Conservation (phyloP, 1,140 invertebrate genomes). For the Mercenaria mercenaria region DNA sequence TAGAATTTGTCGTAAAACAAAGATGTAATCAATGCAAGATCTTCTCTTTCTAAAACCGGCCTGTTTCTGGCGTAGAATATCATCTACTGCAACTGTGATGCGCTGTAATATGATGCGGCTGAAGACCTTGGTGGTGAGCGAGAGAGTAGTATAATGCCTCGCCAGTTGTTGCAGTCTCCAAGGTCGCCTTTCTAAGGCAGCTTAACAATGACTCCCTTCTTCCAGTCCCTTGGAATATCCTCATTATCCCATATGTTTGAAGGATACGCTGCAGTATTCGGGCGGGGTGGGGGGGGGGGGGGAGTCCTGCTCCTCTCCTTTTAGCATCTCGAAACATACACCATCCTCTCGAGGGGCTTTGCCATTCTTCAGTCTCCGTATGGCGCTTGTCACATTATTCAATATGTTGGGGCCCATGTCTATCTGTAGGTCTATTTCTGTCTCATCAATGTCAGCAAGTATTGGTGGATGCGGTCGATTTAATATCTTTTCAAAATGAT, state of each 20-base stretch:
- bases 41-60: slow-evolving; percentile 46
- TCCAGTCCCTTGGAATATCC: slow-evolving; percentile 49
- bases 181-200: slow-evolving; percentile 55
- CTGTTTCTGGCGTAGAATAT: slow-evolving; percentile 9
- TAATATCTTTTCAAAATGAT: background rate
- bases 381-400: slow-evolving; percentile 52
- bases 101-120: slow-evolving; percentile 32
- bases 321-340: slow-evolving; percentile 24
- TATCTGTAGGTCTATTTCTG: slow-evolving; percentile 59
- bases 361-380: too few relatives aligned
- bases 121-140: background rate
- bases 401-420: slow-evolving; percentile 28
- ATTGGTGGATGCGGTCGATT: slow-evolving; percentile 43
- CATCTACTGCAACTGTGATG: background rate
- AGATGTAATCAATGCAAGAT: slow-evolving; percentile 54
- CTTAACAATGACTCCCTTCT: slow-evolving; percentile 45
- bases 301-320: background rate
- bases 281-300: too few relatives aligned
- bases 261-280: background rate
- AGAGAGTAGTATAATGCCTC: slow-evolving; percentile 55
- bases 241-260: slow-evolving; percentile 15
- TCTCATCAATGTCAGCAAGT: slow-evolving; percentile 45
- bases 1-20: slow-evolving; percentile 47
- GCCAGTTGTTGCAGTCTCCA: slow-evolving; percentile 59
- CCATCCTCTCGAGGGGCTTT: slow-evolving; percentile 25